Evolutionary conservation across 2,113 vertebrate genomes (phyloP), one percentile per base, ranked within the genome.

Genomic region (Callorhinus ursinus): DNA sequence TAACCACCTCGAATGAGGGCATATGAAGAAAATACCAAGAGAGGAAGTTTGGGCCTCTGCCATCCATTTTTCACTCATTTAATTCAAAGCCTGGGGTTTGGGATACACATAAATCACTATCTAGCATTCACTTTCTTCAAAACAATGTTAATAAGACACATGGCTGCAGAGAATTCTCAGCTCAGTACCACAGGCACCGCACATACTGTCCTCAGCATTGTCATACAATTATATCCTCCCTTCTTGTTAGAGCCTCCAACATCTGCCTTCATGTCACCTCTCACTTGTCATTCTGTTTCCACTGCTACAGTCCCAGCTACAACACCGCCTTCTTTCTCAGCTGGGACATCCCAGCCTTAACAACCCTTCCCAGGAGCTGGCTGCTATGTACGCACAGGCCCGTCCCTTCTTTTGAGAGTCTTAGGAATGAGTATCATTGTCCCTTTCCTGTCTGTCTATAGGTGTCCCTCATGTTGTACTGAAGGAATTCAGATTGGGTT

Each of bases 191-290:
- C 2, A 42, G 21, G 22, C 9, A 7, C 11, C 9, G 33, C 65
- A 21, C 19, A 2, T 0, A 10, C 63, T 21, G 5, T 1, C 36
- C 19, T 74, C 79, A 15, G 53, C 28, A 9, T 24, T 21, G 5
- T 4, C 11, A 0, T 26, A 0, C 4, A 28, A 4, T 19, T 26
- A 0, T 4, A n/a, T 24, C 14, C 4, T 33, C 4, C 39, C 51
- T 80, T 55, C 57, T 65, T 31, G 4, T 22, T 13, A 12, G 5
- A 26, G 69, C 18, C 81, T 15, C 36, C 11, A 1, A 0, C 9
- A 39, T 63, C 67, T 24, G 74, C 18, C 67, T 83, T 84, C 89
- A 63, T n/a, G 51, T 74, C 51, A 0, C 19, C 10, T 82, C n/a
- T 55, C 21, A 36, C 39, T 85, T 22, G 10, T 67, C 36, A 19